Base-by-base conservation (phyloP, 2,888 invertebrate genomes). In the Apantesis nais region DNA sequence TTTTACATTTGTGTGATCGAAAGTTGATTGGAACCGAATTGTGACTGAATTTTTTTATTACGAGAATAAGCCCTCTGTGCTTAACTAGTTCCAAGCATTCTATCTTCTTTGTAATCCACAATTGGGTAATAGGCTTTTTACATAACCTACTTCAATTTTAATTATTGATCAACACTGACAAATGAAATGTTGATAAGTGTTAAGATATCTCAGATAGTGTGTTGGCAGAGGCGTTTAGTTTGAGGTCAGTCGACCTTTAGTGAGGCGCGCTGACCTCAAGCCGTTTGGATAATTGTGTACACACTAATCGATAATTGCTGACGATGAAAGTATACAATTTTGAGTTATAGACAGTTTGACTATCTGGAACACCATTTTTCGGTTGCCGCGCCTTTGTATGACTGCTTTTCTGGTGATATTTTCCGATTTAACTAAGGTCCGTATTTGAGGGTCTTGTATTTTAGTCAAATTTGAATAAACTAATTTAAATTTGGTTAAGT, bases 251-350 rank as follows among this genome's bases (percentile, higher is more conserved):
- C 29, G 37, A 60, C 58, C 55, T 69, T 25, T 41, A 11, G 58
- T n/a, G 29, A 39, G 37, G 34, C 16, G 37, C 39, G 31, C 55
- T 52, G 55, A 41, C 39, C n/a, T 52, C 44, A 22, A 62, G 52
- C 4, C 14, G 12, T 63, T 37, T 37, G 29, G 29, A 55, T 62
- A 68, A 68, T 62, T 67, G 62, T 67, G 62, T 58, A 58, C n/a
- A n/a, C 25, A 41, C 41, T 16, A 29, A 22, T 29, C 25, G 41
- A 22, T 44, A 25, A 60, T 55, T 66, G 48, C 22, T 34, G 14
- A 11, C 9, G 48, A 65, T 48, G 19, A 65, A 60, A 31, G 67
- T 39, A 44, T 65, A 22, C 29, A 64, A 19, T 8, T 64, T 25
- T 44, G 14, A 29, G 0, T 29, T 44, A 19, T 52, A 22, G 34